These are phyloP conservation scores for Protonibea diacanthus DNA, from an alignment of 2,797 vertebrate genomes.

Conservation along the genomic window DNA sequence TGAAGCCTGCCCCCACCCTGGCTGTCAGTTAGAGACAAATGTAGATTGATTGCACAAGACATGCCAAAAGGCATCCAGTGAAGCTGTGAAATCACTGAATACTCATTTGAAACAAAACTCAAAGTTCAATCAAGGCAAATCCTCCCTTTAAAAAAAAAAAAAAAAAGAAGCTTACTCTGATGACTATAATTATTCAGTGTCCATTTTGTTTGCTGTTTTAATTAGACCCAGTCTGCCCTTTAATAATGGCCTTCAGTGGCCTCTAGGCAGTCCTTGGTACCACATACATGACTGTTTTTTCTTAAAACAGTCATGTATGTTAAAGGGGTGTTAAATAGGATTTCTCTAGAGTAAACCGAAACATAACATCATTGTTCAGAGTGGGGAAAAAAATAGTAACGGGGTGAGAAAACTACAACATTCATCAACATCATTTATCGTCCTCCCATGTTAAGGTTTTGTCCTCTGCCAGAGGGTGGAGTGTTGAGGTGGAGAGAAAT, in stretches of 20 bases:
- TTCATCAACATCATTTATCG: slow-evolving; percentile 21
- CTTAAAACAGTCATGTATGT: too few relatives aligned
- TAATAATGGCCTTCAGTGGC: slow-evolving; percentile 55
- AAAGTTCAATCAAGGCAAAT: slow-evolving; percentile 49
- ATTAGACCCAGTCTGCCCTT: slow-evolving; percentile 61
- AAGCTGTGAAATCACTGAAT: slow-evolving; percentile 53
- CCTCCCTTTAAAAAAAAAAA: slow-evolving; percentile 42
- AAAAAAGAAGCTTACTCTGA: slow-evolving; percentile 44
- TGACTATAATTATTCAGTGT: slow-evolving; percentile 61
- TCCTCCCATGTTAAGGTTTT: slow-evolving; percentile 20
- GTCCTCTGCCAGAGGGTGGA: slow-evolving; percentile 54
- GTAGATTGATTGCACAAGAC: slow-evolving; percentile 49
- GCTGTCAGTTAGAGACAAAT: slow-evolving; percentile 48
- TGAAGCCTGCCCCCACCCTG: slow-evolving; percentile 9
- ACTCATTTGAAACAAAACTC: slow-evolving; percentile 46
- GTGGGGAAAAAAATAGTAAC: neutral
- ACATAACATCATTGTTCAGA: slow-evolving; percentile 10
- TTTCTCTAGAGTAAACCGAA: slow-evolving; percentile 7
- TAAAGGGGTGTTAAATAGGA: neutral
- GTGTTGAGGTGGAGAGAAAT: slow-evolving; percentile 62
- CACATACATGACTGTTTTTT: slow-evolving; percentile 39
- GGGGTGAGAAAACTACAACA: slow-evolving; percentile 17
- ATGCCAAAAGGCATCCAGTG: slow-evolving; percentile 47
- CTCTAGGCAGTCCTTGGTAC: slow-evolving; percentile 33
- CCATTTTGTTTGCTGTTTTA: slow-evolving; percentile 69